Evolutionary conservation across 2,888 invertebrate species (phyloP).

Genomic region (Platycheirus rosarum): DNA sequence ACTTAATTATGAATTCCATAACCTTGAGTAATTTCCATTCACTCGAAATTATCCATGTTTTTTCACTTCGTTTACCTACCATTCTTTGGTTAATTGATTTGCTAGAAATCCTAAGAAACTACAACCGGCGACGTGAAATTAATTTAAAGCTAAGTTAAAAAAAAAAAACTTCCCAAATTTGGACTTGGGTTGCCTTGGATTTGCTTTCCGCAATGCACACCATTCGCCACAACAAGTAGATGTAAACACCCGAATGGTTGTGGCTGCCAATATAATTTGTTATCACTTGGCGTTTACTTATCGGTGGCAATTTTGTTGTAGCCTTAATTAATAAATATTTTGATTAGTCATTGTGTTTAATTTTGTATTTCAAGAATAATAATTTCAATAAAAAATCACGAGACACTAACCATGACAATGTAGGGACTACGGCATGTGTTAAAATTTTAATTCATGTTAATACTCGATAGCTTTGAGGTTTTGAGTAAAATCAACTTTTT

Average conservation of each 20-base stretch:
- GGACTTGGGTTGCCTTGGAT: neutral
- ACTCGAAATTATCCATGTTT: neutral
- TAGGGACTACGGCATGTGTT: neutral
- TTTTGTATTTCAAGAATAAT: neutral
- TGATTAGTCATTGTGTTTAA: neutral
- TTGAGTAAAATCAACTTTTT: no score
- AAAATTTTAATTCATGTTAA: no score
- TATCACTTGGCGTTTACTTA: neutral
- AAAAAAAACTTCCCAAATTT: no score
- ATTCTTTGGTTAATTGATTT: neutral
- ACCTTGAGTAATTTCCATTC: neutral
- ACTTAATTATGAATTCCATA: neutral
- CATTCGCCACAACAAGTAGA: neutral
- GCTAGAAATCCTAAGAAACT: neutral
- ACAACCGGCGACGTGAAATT: neutral
- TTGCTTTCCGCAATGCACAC: neutral
- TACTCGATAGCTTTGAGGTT: no score
- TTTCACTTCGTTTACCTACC: neutral
- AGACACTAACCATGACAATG: neutral
- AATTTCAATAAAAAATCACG: neutral
- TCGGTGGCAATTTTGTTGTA: neutral
- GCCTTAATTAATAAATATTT: neutral
- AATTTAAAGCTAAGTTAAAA: slow-evolving; percentile 3
- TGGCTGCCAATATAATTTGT: neutral
- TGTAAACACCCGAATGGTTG: neutral